Percentiles rank a stretch among this genome's conserved stretches.
Conservation (phyloP, 2,797 vertebrate species). For the Amniataba percoides region DNA sequence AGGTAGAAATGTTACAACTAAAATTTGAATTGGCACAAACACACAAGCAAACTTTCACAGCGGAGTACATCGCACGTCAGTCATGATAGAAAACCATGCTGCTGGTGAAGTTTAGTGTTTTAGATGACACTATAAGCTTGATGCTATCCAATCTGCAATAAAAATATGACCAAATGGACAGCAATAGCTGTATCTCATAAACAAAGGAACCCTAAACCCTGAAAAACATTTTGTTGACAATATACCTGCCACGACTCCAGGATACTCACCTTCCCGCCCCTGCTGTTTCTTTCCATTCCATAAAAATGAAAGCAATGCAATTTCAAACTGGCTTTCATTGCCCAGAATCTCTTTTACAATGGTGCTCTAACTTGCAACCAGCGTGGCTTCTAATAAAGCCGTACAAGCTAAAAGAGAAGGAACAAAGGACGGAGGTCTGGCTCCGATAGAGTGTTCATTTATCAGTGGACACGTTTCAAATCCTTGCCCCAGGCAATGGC, state of each 20-base stretch:
- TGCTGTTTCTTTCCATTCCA: conserved; percentile 32
- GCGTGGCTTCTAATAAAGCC: conserved; percentile 73
- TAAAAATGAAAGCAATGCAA: conserved; percentile 59
- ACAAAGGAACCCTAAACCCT: conserved; percentile 26
- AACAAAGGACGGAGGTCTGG: conserved; percentile 66
- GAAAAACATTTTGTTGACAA: conserved; percentile 23
- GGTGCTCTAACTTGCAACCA: conserved; percentile 52
- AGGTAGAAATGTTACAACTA: neutral
- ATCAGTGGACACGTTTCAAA: conserved; percentile 79
- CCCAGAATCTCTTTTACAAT: conserved; percentile 47
- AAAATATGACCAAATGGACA: conserved; percentile 17
- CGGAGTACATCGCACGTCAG: neutral
- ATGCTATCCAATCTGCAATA: conserved; percentile 5
- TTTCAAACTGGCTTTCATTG: conserved; percentile 61
- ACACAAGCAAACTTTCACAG: neutral
- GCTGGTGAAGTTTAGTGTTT: neutral
- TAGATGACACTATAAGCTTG: neutral
- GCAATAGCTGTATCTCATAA: conserved; percentile 2
- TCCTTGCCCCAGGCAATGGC: conserved; percentile 72
- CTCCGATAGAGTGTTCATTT: conserved; percentile 73
- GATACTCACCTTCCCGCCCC: conserved; percentile 36
- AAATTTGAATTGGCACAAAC: neutral
- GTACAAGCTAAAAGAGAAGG: conserved; percentile 57
- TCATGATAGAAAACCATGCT: neutral
- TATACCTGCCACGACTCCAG: neutral